These are phyloP conservation scores for Chiloscyllium plagiosum DNA, from an alignment of 2,113 vertebrate genomes.

Conservation along the genomic window DNA sequence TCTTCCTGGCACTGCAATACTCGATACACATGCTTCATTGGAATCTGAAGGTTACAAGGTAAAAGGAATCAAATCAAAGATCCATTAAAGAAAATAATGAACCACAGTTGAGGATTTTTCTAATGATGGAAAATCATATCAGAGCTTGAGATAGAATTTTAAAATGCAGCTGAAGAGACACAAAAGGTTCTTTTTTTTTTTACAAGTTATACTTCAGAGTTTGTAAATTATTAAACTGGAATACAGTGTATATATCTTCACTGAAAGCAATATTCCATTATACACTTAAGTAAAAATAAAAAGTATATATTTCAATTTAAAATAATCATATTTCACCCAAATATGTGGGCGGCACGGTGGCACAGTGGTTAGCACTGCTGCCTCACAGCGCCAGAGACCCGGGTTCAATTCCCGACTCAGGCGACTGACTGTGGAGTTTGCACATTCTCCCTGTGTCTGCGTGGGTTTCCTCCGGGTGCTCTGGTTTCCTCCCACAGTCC, in stretches of 20 bases:
- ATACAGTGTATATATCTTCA: background rate
- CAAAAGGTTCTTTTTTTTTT: too few relatives aligned
- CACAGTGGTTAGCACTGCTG: too few relatives aligned
- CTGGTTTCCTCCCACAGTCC: too few relatives aligned
- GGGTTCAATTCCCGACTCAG: too few relatives aligned
- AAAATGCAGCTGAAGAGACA: background rate
- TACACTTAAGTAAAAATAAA: background rate
- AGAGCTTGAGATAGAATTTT: background rate
- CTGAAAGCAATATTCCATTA: background rate
- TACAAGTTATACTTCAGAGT: background rate
- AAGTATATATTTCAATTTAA: background rate
- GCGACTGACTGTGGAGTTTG: too few relatives aligned
- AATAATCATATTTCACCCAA: background rate
- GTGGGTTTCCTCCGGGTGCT: too few relatives aligned
- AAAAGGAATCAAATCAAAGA: background rate
- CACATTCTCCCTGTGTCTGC: too few relatives aligned
- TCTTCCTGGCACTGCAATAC: constrained; percentile 98
- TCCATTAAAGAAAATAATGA: background rate
- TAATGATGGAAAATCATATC: background rate
- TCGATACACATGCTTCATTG: constrained; percentile 91
- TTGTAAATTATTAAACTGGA: background rate
- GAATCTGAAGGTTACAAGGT: constrained; percentile 60
- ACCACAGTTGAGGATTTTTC: background rate
- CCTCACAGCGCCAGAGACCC: too few relatives aligned
- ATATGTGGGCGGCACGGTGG: too few relatives aligned